Conservation (phyloP, 2,797 vertebrate species). For the Hemitrygon akajei region DNA sequence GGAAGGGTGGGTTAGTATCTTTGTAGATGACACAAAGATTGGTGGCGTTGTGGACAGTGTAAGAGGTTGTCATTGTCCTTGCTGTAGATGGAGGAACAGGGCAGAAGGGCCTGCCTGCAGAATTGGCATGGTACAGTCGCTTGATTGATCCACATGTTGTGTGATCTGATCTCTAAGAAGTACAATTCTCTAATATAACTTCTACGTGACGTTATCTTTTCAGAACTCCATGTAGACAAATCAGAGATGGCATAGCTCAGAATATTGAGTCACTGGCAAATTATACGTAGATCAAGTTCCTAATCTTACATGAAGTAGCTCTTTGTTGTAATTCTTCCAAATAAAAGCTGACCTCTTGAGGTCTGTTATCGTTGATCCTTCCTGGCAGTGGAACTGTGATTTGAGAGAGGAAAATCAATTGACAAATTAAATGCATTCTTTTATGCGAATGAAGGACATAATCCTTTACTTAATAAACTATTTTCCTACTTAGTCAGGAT, state of each 20-base stretch:
- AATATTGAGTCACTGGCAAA: background rate
- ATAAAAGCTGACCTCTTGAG: background rate
- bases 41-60: no score
- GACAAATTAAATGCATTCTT: background rate
- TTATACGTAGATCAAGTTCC: background rate
- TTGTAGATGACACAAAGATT: no score
- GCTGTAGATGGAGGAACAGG: no score
- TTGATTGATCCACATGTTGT: background rate
- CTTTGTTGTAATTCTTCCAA: background rate
- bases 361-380: background rate
- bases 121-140: background rate
- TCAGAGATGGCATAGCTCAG: background rate
- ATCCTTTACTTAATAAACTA: background rate
- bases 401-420: background rate
- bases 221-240: background rate
- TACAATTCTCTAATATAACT: background rate
- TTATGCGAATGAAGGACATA: background rate
- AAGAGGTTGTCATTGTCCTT: no score
- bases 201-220: background rate
- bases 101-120: background rate
- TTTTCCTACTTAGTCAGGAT: background rate
- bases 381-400: background rate
- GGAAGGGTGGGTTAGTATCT: no score
- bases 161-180: background rate
- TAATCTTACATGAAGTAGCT: background rate